Conservation (phyloP, 2,888 invertebrate species). For the Cynaeus angustus region DNA sequence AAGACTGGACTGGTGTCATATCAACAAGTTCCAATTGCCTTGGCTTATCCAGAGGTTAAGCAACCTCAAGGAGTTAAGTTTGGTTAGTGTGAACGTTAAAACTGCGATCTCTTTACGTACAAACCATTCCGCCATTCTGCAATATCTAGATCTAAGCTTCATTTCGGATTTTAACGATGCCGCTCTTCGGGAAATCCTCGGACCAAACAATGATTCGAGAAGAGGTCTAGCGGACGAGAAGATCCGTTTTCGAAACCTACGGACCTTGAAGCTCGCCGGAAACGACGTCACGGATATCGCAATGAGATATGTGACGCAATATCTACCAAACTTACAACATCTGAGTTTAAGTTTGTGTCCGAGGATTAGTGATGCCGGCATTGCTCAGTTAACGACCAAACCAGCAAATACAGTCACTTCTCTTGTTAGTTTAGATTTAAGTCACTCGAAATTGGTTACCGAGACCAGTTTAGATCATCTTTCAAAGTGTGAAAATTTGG, state of each 20-base stretch:
- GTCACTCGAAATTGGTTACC: conserved; percentile 87
- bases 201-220: conserved; percentile 89
- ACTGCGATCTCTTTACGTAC: conserved; percentile 86
- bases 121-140: conserved; percentile 73
- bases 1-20: conserved; percentile 91
- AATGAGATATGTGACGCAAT: conserved; percentile 84
- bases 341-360: conserved; percentile 91
- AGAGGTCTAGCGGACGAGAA: conserved; percentile 84
- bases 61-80: conserved; percentile 84
- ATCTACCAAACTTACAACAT: conserved; percentile 82
- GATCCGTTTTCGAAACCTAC: conserved; percentile 84
- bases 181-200: conserved; percentile 87
- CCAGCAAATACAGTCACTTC: conserved; percentile 81
- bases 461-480: conserved; percentile 89
- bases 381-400: conserved; percentile 87
- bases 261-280: conserved; percentile 85
- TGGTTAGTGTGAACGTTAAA: conserved; percentile 85
- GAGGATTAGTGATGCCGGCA: conserved; percentile 91
- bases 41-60: conserved; percentile 94
- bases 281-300: conserved; percentile 94
- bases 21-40: conserved; percentile 90
- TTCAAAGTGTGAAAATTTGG: conserved; percentile 82
- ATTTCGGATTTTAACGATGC: conserved; percentile 90
- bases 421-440: conserved; percentile 84
- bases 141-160: conserved; percentile 85